Percentiles rank a stretch among this genome's conserved stretches.
Evolutionary conservation across 2,797 vertebrate genomes (phyloP).

Genomic region (Phrynocephalus guinanensis): DNA sequence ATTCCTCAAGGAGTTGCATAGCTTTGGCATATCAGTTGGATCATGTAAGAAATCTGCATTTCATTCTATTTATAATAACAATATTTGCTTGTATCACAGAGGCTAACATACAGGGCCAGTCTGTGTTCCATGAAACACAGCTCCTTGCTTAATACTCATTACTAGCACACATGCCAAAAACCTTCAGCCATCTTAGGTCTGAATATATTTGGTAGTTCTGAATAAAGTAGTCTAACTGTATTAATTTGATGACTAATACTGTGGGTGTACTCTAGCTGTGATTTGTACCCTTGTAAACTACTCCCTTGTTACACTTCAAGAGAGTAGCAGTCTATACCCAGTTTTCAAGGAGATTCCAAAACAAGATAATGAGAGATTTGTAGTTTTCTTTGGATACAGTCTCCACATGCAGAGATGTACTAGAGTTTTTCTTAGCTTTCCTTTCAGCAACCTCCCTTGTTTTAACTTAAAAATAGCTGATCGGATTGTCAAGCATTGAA

Average conservation of each 20-base stretch:
- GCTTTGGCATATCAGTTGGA: too few species aligned
- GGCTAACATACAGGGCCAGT: too few species aligned
- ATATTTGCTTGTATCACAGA: neutral
- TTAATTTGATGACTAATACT: too few species aligned
- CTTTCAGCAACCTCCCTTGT: neutral
- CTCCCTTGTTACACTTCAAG: neutral
- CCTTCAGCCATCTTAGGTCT: too few species aligned
- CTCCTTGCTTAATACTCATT: neutral
- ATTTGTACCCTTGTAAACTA: neutral
- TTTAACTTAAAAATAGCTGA: neutral
- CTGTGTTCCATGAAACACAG: neutral
- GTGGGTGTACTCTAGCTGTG: too few species aligned
- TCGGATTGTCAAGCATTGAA: neutral
- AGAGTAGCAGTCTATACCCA: neutral
- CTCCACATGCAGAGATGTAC: neutral
- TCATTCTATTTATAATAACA: neutral
- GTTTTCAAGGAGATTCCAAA: conserved; percentile 1
- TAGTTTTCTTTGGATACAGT: neutral
- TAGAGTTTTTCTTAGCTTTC: neutral
- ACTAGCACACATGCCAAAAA: neutral
- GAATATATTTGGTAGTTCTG: too few species aligned
- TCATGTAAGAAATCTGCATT: neutral
- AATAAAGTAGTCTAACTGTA: too few species aligned
- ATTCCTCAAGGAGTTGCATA: too few species aligned
- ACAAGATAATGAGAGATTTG: neutral